Evolutionary conservation across 1,140 invertebrate species (phyloP).

Genomic region (Proales similis): DNA sequence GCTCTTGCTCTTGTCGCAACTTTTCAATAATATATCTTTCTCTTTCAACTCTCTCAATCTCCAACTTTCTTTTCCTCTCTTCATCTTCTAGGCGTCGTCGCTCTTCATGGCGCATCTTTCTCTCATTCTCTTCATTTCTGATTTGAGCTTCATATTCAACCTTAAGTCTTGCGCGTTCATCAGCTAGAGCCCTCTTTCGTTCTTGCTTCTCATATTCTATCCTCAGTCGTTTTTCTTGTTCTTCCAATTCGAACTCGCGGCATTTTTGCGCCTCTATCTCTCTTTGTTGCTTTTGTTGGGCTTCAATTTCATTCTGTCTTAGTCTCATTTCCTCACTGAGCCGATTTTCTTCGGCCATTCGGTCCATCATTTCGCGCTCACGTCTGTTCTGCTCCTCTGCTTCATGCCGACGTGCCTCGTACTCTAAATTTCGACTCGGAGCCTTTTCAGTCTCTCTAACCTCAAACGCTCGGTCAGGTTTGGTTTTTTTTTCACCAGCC

Average conservation of each 20-base stretch:
- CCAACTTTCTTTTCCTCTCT: conserved; percentile 4
- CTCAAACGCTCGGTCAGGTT: conserved; percentile 38
- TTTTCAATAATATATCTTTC: conserved; percentile 33
- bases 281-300: neutral
- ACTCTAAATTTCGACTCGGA: conserved; percentile 15
- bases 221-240: neutral
- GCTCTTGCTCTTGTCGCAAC: conserved; percentile 35
- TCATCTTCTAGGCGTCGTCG: conserved; percentile 12
- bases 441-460: conserved; percentile 39
- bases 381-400: conserved; percentile 14
- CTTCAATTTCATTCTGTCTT: conserved; percentile 1
- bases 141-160: conserved; percentile 28
- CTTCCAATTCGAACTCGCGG: conserved; percentile 22
- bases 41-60: conserved; percentile 21
- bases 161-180: neutral
- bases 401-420: neutral
- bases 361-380: conserved; percentile 24
- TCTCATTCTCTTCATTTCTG: conserved; percentile 12
- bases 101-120: conserved; percentile 7
- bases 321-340: conserved; percentile 26
- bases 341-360: conserved; percentile 38
- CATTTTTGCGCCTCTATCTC: neutral
- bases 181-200: neutral
- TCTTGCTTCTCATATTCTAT: neutral
- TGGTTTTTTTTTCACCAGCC: neutral